Percentiles rank a stretch among this genome's conserved stretches.
Evolutionary conservation across 2,888 invertebrate genomes (phyloP).

Genomic region (Acronicta leporina): DNA sequence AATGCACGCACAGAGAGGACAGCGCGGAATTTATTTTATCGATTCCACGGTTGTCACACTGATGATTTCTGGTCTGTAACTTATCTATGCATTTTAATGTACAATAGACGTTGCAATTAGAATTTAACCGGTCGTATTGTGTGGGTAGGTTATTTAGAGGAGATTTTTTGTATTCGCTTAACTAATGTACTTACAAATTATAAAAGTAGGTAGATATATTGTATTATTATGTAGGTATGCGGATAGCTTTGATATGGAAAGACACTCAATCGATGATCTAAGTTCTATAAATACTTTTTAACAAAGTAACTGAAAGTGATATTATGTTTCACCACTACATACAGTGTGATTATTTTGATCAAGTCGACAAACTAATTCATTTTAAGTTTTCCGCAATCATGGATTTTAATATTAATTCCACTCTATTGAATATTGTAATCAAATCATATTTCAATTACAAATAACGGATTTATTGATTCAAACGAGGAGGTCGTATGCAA

Average conservation of each 20-base stretch:
- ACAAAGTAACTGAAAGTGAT: not conserved
- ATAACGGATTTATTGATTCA: conserved; percentile 42
- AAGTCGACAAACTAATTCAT: not conserved
- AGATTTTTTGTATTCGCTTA: conserved; percentile 37
- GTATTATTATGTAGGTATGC: conserved; percentile 16
- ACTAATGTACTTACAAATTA: conserved; percentile 3
- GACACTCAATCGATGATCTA: not conserved
- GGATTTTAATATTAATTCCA: conserved; percentile 28
- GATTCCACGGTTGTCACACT: conserved; percentile 65
- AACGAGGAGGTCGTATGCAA: conserved; percentile 50
- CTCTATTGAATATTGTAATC: conserved; percentile 44
- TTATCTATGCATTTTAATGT: conserved; percentile 65
- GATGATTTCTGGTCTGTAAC: conserved; percentile 62
- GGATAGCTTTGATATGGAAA: not conserved
- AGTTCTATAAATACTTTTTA: no score
- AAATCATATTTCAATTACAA: conserved; percentile 38
- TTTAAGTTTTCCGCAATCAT: conserved; percentile 3
- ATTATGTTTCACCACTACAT: no score
- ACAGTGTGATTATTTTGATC: no score
- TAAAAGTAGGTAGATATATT: conserved; percentile 14
- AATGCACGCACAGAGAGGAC: conserved; percentile 59
- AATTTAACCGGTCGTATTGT: conserved; percentile 46
- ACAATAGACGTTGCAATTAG: conserved; percentile 59
- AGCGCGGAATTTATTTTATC: conserved; percentile 62
- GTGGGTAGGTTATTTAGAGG: conserved; percentile 37